Percentiles rank a stretch among this genome's conserved stretches.
Conservation (phyloP, 2,888 invertebrate species). For the Phorcus lineatus region DNA sequence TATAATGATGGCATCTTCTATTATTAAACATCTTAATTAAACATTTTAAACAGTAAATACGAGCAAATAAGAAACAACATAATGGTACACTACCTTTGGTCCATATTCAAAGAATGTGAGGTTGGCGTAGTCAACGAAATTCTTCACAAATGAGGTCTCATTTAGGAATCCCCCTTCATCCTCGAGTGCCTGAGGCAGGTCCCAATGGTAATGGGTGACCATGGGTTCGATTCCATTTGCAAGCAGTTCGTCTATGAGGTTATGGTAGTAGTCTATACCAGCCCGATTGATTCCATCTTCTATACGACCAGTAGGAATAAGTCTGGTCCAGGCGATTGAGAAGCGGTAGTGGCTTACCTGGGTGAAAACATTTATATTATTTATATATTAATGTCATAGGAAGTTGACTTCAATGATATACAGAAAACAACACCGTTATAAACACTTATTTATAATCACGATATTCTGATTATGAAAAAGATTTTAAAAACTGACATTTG, state of each 20-base stretch:
- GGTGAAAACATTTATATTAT: not conserved
- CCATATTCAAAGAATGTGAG: slow-evolving; percentile 70
- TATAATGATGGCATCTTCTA: too few species aligned
- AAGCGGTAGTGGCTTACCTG: slow-evolving; percentile 75
- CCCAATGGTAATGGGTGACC: slow-evolving; percentile 78
- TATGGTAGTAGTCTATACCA: slow-evolving; percentile 78
- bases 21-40: too few species aligned
- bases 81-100: slow-evolving; percentile 64
- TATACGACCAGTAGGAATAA: slow-evolving; percentile 80
- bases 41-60: too few species aligned
- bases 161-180: slow-evolving; percentile 74
- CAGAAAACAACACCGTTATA: too few species aligned
- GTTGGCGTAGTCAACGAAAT: slow-evolving; percentile 69
- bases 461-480: too few species aligned
- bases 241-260: slow-evolving; percentile 83
- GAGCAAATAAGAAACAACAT: too few species aligned
- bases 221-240: slow-evolving; percentile 79
- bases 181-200: slow-evolving; percentile 72
- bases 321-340: slow-evolving; percentile 83
- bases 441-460: too few species aligned
- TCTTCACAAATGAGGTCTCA: slow-evolving; percentile 47
- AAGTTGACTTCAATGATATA: too few species aligned
- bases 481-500: too few species aligned
- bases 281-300: not conserved
- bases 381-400: too few species aligned